Evolutionary conservation across 2,888 invertebrate genomes (phyloP), one percentile per base, ranked within the genome.

Genomic region (Ditula angustiorana): DNA sequence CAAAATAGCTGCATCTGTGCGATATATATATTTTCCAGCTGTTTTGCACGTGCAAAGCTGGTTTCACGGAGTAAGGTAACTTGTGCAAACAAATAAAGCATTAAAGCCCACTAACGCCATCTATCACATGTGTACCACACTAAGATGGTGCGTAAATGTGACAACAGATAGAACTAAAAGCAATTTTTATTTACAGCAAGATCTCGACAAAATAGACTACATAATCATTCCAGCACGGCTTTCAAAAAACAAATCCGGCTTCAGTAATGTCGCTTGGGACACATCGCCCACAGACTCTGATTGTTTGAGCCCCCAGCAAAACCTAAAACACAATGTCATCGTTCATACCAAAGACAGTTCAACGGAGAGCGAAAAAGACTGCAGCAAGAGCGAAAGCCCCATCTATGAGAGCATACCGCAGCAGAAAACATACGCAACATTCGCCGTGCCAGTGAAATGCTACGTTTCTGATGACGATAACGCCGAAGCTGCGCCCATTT

Each of bases 271-370:
- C 1, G 81, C 75, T 0, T 90, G 89, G 87, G 86, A 87, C 64
- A 78, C 81, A 1, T 83, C 87, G 0, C 87, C 90, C 0, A 86
- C 88, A 10, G 89, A 90, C 61, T 90, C 91, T 0, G 90, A 89
- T 1, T 84, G 80, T 47, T 74, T 79, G 3, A 90, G 86, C 37
- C 86, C 87, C 0, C 44, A 52, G 19, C 71, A 71, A 49, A 81
- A 84, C 60, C 69, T 86, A 0, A 70, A 85, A 50, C 90, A 89
- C 60, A 74, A 77, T 60, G 90, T 80, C 0, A 78, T 85, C 0
- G 69, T 90, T 1, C 90, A 91, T 69, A 75, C 59, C 28, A 74
- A 67, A 60, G 79, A 81, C 19, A 83, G 75, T 26, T 82, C 85
- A 7, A 81, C 86, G 0, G 88, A 89, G 16, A 87, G 81, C 60